Percentiles rank a stretch among this genome's conserved stretches.
These are phyloP conservation scores for Caenorhabditis parvicauda DNA, from an alignment of 2,888 invertebrate species.

Conservation along the genomic window DNA sequence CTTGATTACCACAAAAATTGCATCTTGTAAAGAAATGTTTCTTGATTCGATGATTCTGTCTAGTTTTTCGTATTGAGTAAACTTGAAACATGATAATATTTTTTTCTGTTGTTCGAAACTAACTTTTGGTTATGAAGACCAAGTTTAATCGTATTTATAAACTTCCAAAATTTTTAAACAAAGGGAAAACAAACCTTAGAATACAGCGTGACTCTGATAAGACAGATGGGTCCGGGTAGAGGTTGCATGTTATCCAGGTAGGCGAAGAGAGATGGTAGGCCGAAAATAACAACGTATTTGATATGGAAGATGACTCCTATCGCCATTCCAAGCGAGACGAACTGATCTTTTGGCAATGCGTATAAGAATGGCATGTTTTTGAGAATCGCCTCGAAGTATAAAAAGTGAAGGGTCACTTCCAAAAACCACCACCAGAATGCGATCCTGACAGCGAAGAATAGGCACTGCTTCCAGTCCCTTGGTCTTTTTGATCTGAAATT, in stretches of 20 bases:
- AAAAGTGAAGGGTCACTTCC: constrained; percentile 61
- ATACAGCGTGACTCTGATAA: constrained; percentile 65
- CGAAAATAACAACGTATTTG: constrained; percentile 66
- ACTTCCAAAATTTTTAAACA: background rate
- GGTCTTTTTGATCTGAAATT: constrained; percentile 13
- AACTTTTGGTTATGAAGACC: too few species aligned
- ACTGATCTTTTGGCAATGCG: constrained; percentile 54
- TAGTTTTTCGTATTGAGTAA: too few species aligned
- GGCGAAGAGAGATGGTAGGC: constrained; percentile 64
- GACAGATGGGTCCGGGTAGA: constrained; percentile 64
- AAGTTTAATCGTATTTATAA: background rate
- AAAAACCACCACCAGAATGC: constrained; percentile 63
- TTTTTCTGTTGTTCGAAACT: too few species aligned
- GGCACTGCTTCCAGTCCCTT: constrained; percentile 38
- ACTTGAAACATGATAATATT: background rate
- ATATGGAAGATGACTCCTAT: constrained; percentile 66
- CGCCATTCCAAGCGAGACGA: constrained; percentile 60
- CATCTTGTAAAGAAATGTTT: background rate
- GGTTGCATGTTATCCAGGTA: constrained; percentile 64
- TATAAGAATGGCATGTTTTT: constrained; percentile 29
- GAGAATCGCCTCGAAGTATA: constrained; percentile 64
- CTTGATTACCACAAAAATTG: background rate
- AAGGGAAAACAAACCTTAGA: too few species aligned
- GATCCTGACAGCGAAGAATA: constrained; percentile 52
- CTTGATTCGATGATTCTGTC: too few species aligned